Conservation (phyloP, 2,888 invertebrate species). For the Chesias legatella region DNA sequence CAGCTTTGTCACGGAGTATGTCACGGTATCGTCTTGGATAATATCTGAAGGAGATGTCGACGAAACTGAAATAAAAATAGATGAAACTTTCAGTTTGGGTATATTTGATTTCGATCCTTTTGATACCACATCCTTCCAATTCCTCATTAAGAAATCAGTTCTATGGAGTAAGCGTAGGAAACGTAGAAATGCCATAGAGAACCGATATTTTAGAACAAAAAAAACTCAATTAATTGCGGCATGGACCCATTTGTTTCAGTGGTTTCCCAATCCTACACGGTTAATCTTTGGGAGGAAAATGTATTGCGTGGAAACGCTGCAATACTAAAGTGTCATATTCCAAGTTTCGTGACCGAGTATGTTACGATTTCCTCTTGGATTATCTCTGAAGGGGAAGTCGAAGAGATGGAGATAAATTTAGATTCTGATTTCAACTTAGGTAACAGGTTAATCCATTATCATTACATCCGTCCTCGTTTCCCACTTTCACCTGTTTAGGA, state of each 20-base stretch:
- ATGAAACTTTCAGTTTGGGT: conserved; percentile 63
- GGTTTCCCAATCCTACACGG: conserved; percentile 92
- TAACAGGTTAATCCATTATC: conserved; percentile 35
- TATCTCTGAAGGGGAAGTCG: conserved; percentile 83
- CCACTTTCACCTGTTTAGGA: conserved; percentile 1
- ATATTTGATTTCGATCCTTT: conserved; percentile 24
- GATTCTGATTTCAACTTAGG: conserved; percentile 67
- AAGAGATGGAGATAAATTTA: conserved; percentile 72
- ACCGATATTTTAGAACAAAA: background rate
- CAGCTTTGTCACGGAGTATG: conserved; percentile 95
- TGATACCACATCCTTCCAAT: conserved; percentile 12
- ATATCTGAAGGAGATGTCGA: conserved; percentile 86
- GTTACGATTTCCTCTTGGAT: conserved; percentile 93
- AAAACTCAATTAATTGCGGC: background rate
- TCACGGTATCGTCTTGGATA: conserved; percentile 91
- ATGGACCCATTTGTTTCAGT: conserved; percentile 81
- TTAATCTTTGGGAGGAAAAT: conserved; percentile 96
- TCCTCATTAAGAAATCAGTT: conserved; percentile 7
- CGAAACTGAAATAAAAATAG: conserved; percentile 59
- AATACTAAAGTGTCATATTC: conserved; percentile 95
- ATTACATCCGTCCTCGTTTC: conserved; percentile 17
- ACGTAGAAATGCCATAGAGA: background rate
- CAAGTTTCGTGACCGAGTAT: conserved; percentile 95
- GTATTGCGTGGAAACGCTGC: conserved; percentile 94
- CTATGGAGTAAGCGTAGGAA: background rate